A percentile compares a stretch with the other conserved stretches of the same genome.
Conservation (phyloP, 2,113 vertebrate species). For the Crotalus viridis region DNA sequence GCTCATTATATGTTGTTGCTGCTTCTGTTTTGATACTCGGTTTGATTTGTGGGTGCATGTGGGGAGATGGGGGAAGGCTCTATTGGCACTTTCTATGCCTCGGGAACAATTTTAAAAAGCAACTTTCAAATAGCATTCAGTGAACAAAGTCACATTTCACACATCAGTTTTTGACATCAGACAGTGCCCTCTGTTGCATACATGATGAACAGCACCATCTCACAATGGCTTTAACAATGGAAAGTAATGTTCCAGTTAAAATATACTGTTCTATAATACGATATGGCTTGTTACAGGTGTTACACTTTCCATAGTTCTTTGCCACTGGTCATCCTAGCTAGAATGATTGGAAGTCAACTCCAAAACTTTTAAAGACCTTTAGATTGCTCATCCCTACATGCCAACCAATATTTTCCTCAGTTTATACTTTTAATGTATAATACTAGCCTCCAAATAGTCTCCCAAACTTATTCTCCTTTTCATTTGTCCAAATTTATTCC, state of each 20-base stretch:
- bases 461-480: not conserved
- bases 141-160: not conserved
- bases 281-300: not conserved
- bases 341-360: not conserved
- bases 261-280: not conserved
- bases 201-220: conserved; percentile 16
- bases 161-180: conserved; percentile 8
- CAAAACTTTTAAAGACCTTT: not conserved
- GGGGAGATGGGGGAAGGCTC: not conserved
- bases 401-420: conserved; percentile 10
- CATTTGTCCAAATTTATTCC: conserved; percentile 14
- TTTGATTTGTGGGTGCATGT: not conserved
- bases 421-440: conserved; percentile 23
- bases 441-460: conserved; percentile 8
- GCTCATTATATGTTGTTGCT: not conserved
- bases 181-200: conserved; percentile 44
- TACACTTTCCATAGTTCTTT: not conserved
- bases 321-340: not conserved
- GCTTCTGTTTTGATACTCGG: not conserved
- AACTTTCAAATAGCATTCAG: conserved; percentile 12
- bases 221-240: conserved; percentile 18
- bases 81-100: not conserved
- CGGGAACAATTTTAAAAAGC: not conserved
- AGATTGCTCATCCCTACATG: not conserved
- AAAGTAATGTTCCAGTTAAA: not conserved